Percentiles rank a stretch among this genome's conserved stretches.
These are phyloP conservation scores for Epinephelus cyanopodus DNA, from an alignment of 2,113 vertebrate genomes.

Conservation along the genomic window DNA sequence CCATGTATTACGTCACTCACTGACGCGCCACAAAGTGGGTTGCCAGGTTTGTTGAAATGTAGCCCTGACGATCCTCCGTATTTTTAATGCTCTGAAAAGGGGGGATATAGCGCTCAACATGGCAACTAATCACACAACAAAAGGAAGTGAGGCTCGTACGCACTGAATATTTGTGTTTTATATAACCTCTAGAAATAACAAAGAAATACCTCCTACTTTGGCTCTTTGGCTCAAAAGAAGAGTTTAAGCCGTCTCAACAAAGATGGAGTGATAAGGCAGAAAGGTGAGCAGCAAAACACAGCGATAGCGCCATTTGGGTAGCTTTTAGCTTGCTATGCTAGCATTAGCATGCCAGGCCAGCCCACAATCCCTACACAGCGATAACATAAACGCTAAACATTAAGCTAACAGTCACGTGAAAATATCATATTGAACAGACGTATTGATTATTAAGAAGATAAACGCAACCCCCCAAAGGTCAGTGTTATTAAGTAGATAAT, in stretches of 20 bases:
- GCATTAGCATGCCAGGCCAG: slow-evolving; percentile 57
- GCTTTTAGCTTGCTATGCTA: slow-evolving; percentile 64
- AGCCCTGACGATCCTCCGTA: fast-evolving
- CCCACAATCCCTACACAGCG: not conserved
- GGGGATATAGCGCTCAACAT: not conserved
- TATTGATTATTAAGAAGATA: not conserved
- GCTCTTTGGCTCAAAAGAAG: not conserved
- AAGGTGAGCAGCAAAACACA: slow-evolving; percentile 54
- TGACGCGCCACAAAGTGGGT: slow-evolving; percentile 61
- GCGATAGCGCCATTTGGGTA: not conserved
- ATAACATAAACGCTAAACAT: not conserved
- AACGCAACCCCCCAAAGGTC: not conserved
- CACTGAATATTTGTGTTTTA: slow-evolving; percentile 5
- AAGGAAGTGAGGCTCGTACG: slow-evolving; percentile 51
- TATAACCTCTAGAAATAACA: not conserved
- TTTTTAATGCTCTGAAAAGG: fast-evolving
- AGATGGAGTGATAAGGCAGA: slow-evolving; percentile 22
- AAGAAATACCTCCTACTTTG: not conserved
- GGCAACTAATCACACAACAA: slow-evolving; percentile 70
- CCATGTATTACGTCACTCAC: slow-evolving; percentile 34
- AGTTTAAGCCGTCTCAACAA: not conserved
- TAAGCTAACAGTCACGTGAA: not conserved
- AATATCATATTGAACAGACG: fast-evolving
- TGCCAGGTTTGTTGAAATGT: slow-evolving; percentile 56
- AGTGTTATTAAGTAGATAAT: too few relatives aligned